These are phyloP conservation scores for Cerastis leucographa DNA, from an alignment of 2,888 invertebrate genomes.

Conservation along the genomic window DNA sequence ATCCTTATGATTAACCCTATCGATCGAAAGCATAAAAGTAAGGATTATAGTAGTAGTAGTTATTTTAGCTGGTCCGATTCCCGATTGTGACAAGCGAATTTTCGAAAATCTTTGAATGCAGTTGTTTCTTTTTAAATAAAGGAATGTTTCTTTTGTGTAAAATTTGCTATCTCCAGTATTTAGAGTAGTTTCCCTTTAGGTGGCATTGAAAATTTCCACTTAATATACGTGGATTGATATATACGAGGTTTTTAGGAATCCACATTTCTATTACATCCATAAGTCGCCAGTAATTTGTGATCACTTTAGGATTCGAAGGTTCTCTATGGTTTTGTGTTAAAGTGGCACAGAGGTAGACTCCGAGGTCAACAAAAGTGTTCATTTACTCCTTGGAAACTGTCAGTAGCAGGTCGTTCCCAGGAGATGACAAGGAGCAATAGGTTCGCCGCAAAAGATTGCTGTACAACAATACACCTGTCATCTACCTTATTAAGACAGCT, in stretches of 20 bases:
- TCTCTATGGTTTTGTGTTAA: neutral
- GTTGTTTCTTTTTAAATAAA: too few relatives aligned
- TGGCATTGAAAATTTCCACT: too few relatives aligned
- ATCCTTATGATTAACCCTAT: too few relatives aligned
- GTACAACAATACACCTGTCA: conserved; percentile 36
- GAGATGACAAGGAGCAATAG: conserved; percentile 40
- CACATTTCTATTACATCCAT: neutral
- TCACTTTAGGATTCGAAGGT: neutral
- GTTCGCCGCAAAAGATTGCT: conserved; percentile 26
- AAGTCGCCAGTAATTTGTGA: neutral
- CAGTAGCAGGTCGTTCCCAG: conserved; percentile 30
- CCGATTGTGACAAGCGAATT: too few relatives aligned
- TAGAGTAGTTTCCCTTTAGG: too few relatives aligned
- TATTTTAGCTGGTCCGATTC: too few relatives aligned
- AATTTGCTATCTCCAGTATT: too few relatives aligned
- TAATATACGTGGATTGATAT: too few relatives aligned
- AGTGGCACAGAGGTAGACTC: neutral
- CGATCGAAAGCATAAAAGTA: too few relatives aligned
- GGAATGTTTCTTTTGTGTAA: too few relatives aligned
- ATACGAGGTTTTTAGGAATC: neutral
- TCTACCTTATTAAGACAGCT: conserved; percentile 17
- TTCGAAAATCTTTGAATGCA: too few relatives aligned
- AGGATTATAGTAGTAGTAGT: too few relatives aligned
- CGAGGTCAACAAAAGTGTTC: conserved; percentile 10
- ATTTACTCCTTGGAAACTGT: conserved; percentile 44